These are phyloP conservation scores for Chondrosia reniformis DNA, from an alignment of 37 sponge, comb jelly and placozoan species.

Conservation along the genomic window DNA sequence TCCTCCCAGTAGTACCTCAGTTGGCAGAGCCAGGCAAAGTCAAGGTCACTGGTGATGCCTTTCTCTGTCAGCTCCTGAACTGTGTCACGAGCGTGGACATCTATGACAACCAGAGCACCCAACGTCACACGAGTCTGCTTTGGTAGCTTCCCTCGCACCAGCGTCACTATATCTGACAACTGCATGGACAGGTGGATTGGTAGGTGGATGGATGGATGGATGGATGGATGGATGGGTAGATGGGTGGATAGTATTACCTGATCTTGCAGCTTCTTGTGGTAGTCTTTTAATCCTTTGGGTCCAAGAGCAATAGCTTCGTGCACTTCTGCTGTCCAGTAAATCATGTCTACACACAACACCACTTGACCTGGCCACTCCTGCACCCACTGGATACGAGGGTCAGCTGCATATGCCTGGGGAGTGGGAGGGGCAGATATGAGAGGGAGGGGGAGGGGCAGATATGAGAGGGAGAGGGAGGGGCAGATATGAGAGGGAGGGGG, in stretches of 20 bases:
- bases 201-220: not conserved
- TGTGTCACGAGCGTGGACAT: constrained; percentile 95
- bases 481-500: too few relatives aligned
- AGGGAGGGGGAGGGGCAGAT: constrained; percentile 7
- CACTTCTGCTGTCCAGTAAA: constrained; percentile 96
- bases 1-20: constrained; percentile 98
- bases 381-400: constrained; percentile 84
- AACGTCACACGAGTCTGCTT: constrained; percentile 96
- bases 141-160: constrained; percentile 93
- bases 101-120: constrained; percentile 92
- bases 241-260: constrained; percentile 49
- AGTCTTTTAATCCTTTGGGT: constrained; percentile 84
- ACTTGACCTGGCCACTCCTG: constrained; percentile 97
- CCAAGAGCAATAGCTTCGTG: constrained; percentile 93
- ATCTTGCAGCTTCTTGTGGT: constrained; percentile 67
- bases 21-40: constrained; percentile 98
- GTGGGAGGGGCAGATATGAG: constrained; percentile 19
- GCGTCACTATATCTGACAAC: constrained; percentile 85
- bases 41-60: constrained; percentile 83
- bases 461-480: constrained; percentile 15
- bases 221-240: not conserved
- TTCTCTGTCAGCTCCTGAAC: constrained; percentile 77
- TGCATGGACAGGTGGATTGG: constrained; percentile 6
- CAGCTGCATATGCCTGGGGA: constrained; percentile 77
- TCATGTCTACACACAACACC: constrained; percentile 87